Conservation (phyloP, 2,113 vertebrate genomes). For the Lathamus discolor region DNA sequence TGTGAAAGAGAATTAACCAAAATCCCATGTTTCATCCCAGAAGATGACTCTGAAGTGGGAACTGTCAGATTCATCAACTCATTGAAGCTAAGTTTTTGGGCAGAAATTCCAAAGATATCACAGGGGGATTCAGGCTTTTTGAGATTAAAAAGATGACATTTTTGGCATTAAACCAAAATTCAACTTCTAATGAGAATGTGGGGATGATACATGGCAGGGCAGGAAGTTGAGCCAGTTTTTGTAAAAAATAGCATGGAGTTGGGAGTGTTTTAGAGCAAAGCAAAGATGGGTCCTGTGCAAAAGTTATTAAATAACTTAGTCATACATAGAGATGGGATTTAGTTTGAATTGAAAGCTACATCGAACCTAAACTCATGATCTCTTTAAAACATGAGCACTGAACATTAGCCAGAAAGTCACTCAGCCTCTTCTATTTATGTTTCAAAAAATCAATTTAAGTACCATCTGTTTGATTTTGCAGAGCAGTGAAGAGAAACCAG, state of each 20-base stretch:
- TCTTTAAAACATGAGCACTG: neutral
- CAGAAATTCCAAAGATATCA: neutral
- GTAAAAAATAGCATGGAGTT: neutral
- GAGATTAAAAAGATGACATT: neutral
- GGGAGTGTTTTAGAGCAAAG: neutral
- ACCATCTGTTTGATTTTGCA: conserved; percentile 1
- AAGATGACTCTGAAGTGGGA: neutral
- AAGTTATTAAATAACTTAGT: conserved; percentile 13
- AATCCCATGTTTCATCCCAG: neutral
- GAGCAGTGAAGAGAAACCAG: neutral
- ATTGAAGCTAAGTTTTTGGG: neutral
- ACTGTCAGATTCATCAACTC: neutral
- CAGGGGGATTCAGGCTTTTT: neutral
- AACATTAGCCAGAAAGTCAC: neutral
- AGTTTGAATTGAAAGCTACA: neutral
- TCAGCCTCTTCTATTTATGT: neutral
- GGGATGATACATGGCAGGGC: neutral
- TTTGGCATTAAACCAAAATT: neutral
- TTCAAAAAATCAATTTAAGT: neutral
- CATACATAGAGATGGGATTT: neutral
- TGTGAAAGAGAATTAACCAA: neutral
- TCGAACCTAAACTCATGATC: neutral
- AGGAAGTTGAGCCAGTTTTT: neutral
- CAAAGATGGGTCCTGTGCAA: neutral
- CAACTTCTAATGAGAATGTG: neutral